These are phyloP conservation scores for Nycticorax nycticorax DNA, from an alignment of 2,113 vertebrate genomes.

Conservation along the genomic window DNA sequence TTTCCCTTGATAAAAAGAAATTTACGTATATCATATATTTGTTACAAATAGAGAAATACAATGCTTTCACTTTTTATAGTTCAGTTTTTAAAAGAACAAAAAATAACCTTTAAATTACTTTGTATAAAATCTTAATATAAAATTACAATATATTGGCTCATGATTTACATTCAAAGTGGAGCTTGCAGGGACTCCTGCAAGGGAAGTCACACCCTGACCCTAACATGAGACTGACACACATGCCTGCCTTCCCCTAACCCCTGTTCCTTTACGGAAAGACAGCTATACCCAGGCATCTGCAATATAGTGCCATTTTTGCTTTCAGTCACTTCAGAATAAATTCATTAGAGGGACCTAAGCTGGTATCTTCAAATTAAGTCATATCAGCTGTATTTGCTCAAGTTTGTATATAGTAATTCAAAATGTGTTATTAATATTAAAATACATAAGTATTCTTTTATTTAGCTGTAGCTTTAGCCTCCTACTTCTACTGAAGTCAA, in stretches of 20 bases:
- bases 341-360: neutral
- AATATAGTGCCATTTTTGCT: neutral
- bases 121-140: neutral
- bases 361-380: neutral
- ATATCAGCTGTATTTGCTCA: neutral
- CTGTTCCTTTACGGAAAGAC: neutral
- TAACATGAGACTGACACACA: neutral
- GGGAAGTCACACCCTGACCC: neutral
- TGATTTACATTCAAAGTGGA: neutral
- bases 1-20: neutral
- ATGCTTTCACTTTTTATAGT: neutral
- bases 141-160: neutral
- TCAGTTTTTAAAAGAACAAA: neutral
- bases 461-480: neutral
- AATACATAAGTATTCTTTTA: neutral
- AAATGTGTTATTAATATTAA: neutral
- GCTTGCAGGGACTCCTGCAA: neutral
- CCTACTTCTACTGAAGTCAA: neutral
- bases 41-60: neutral
- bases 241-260: neutral
- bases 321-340: neutral
- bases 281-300: neutral
- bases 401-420: neutral
- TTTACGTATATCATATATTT: neutral
- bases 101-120: neutral